Evolutionary conservation across 2,797 vertebrate genomes (phyloP), one percentile per base, ranked within the genome.

Genomic region (Myripristis murdjan): DNA sequence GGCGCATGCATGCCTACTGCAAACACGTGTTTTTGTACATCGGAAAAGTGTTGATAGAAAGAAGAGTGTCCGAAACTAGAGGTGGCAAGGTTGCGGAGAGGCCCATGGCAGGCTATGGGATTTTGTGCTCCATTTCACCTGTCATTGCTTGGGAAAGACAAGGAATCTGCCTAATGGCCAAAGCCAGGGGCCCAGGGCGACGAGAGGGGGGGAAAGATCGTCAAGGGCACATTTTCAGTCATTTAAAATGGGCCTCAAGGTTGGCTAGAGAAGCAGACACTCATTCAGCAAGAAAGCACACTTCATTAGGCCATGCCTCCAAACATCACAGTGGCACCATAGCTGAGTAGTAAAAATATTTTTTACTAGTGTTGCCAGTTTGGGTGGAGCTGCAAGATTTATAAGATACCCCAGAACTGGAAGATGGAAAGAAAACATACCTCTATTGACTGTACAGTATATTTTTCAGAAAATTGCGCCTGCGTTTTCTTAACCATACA

Each of bases 51-150:
- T 51, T 71, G 48, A 74, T 46, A 64, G 48, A 77, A 65, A 58
- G 60, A 73, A 35, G 28, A 64, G 60, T 75, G 77, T 82, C 79
- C 66, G 43, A 82, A 65, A 77, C 77, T 76, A 75, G 71, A 71
- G 77, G 56, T 75, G 39, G 70, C 54, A 49, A 56, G 46, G 49
- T 52, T 68, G 56, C 43, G 28, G 44, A 56, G 77, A 74, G 69
- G 82, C 77, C 66, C 64, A 55, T 76, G 39, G 82, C 54, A 62
- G 74, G 73, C 82, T 85, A 67, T 76, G 67, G 88, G 83, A 92
- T 93, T 94, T 93, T 93, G 86, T 94, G 91, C 92, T 94, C 81
- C 89, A 92, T 94, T 94, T 94, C 93, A 92, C 88, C 91, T 91
- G 91, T 93, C 92, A 94, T 90, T 91, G 90, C 87, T 90, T 82